A percentile compares a stretch with the other conserved stretches of the same genome.
phyloP scores from a whole-genome alignment of 1,140 invertebrate genomes.

The Diachasma alloeum region DNA sequence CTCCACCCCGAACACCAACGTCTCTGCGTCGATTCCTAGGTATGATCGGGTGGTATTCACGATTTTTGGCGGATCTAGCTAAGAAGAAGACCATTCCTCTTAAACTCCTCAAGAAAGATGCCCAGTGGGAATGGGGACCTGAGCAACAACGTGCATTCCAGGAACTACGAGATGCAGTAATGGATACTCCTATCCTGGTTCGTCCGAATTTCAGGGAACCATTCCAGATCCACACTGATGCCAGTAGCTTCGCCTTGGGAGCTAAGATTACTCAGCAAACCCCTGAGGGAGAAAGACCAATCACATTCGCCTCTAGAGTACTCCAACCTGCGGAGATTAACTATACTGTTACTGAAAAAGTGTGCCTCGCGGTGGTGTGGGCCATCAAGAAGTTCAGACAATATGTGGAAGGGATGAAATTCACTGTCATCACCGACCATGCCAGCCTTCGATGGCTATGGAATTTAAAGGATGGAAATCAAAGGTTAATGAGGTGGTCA shows the following conservation, averaged over 20 bases:
- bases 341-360: background rate
- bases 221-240: background rate
- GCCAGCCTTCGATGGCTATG: slow-evolving; percentile 35
- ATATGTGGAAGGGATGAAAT: slow-evolving; percentile 53
- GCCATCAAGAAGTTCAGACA: slow-evolving; percentile 29
- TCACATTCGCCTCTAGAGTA: no score
- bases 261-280: background rate
- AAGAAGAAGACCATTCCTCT: background rate
- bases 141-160: slow-evolving; percentile 24
- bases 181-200: slow-evolving; percentile 22
- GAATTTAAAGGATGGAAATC: background rate
- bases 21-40: no score
- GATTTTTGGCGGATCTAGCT: background rate
- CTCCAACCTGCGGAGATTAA: background rate
- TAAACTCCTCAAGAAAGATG: slow-evolving; percentile 26
- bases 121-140: slow-evolving; percentile 18
- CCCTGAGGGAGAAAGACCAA: background rate
- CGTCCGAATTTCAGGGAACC: background rate
- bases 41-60: background rate
- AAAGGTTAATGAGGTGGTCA: slow-evolving; percentile 39
- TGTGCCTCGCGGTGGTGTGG: slow-evolving; percentile 19
- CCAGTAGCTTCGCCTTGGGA: background rate
- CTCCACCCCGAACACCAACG: background rate
- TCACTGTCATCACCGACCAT: slow-evolving; percentile 59
- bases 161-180: slow-evolving; percentile 24